Evolutionary conservation across 2,888 invertebrate genomes (phyloP).

Genomic region (Thereva nobilitata): DNA sequence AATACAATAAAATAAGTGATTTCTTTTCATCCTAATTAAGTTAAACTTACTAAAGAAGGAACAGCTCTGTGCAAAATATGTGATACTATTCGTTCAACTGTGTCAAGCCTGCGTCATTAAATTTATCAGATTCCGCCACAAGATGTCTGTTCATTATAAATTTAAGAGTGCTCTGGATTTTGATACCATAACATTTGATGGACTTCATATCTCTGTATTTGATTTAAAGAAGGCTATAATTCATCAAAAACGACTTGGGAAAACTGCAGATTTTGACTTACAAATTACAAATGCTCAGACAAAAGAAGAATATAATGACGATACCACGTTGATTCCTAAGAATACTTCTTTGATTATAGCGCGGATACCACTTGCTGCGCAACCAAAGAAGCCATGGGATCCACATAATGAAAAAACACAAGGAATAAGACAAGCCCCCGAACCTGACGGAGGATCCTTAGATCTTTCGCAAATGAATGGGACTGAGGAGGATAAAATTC

Average conservation of each 20-base stretch:
- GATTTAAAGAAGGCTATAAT: slow-evolving; percentile 95
- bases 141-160: slow-evolving; percentile 97
- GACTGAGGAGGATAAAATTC: slow-evolving; percentile 96
- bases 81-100: too few species aligned
- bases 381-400: slow-evolving; percentile 79
- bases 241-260: slow-evolving; percentile 92
- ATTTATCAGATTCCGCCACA: slow-evolving; percentile 29
- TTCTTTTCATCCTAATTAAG: too few species aligned
- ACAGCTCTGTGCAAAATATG: too few species aligned
- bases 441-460: slow-evolving; percentile 65
- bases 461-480: slow-evolving; percentile 89
- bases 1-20: too few species aligned
- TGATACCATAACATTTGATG: slow-evolving; percentile 96
- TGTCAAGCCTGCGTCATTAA: too few species aligned
- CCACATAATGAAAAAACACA: slow-evolving; percentile 54
- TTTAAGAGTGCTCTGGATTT: slow-evolving; percentile 96
- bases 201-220: slow-evolving; percentile 91
- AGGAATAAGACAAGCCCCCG: slow-evolving; percentile 54
- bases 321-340: slow-evolving; percentile 90
- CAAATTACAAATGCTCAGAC: slow-evolving; percentile 97
- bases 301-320: slow-evolving; percentile 93
- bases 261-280: slow-evolving; percentile 92
- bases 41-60: too few species aligned
- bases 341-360: slow-evolving; percentile 96
- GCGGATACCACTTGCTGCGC: slow-evolving; percentile 82